phyloP scores from a whole-genome alignment of 2,888 invertebrate genomes.

The Melipona bicolor region DNA sequence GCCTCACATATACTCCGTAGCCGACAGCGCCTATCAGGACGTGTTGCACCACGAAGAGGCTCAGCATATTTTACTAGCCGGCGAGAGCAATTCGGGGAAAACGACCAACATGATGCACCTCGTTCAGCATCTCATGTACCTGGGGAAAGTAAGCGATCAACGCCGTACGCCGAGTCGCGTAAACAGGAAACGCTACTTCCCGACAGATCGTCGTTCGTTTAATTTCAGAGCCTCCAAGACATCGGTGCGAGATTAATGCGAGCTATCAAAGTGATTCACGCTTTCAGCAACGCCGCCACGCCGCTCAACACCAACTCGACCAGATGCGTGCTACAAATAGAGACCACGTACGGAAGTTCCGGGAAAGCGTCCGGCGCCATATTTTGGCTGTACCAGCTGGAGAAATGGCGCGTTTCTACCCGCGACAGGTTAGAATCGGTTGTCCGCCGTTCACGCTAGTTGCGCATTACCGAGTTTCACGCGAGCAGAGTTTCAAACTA shows the following conservation, averaged over 20 bases:
- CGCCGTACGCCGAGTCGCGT: background rate
- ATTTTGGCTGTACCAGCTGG: slow-evolving; percentile 93
- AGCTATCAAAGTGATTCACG: slow-evolving; percentile 90
- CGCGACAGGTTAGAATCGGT: slow-evolving; percentile 86
- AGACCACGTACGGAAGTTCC: slow-evolving; percentile 92
- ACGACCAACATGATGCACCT: slow-evolving; percentile 93
- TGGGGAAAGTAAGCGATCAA: slow-evolving; percentile 88
- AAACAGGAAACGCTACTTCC: background rate
- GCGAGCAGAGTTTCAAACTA: background rate
- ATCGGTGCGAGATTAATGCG: slow-evolving; percentile 88
- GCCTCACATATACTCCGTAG: slow-evolving; percentile 95
- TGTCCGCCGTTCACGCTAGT: background rate
- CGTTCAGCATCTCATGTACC: slow-evolving; percentile 91
- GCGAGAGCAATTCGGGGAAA: slow-evolving; percentile 96
- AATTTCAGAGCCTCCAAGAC: slow-evolving; percentile 83
- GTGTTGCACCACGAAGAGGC: slow-evolving; percentile 94
- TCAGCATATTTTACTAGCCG: slow-evolving; percentile 94
- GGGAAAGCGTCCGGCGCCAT: slow-evolving; percentile 96
- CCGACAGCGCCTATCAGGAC: slow-evolving; percentile 95
- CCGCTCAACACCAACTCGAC: slow-evolving; percentile 94
- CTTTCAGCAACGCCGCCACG: slow-evolving; percentile 93
- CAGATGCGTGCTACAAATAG: slow-evolving; percentile 91
- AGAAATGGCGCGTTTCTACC: slow-evolving; percentile 94
- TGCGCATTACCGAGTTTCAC: background rate
- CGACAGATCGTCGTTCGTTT: background rate